These are phyloP conservation scores for Hyppa rectilinea DNA, from an alignment of 2,888 invertebrate species.

Conservation along the genomic window DNA sequence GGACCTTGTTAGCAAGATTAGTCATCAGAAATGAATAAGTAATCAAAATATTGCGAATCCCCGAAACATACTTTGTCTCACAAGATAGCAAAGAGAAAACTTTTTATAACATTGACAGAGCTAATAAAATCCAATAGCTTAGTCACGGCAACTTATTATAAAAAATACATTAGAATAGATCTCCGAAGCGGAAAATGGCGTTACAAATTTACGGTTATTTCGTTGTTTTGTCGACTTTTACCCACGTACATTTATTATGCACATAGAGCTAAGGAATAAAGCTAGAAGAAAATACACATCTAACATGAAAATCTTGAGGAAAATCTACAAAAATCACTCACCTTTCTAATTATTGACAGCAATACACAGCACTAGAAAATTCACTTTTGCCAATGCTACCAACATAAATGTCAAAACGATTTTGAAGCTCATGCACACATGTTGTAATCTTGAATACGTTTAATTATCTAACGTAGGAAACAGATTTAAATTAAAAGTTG, in stretches of 20 bases:
- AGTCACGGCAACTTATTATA: conserved; percentile 68
- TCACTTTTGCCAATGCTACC: conserved; percentile 75
- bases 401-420: conserved; percentile 55
- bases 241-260: conserved; percentile 9
- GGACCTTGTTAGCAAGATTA: conserved; percentile 78
- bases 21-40: conserved; percentile 79
- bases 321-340: conserved; percentile 79
- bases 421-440: conserved; percentile 45
- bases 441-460: conserved; percentile 60
- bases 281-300: conserved; percentile 36
- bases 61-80: conserved; percentile 13
- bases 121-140: conserved; percentile 55
- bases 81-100: conserved; percentile 27
- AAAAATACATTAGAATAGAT: conserved; percentile 81
- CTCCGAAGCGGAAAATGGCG: conserved; percentile 88
- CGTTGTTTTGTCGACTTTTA: conserved; percentile 50
- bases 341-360: conserved; percentile 88
- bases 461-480: conserved; percentile 12
- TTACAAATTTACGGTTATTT: conserved; percentile 80
- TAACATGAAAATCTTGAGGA: conserved; percentile 46
- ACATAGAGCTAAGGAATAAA: conserved; percentile 5
- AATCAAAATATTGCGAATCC: conserved; percentile 58
- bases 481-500: not conserved
- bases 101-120: conserved; percentile 38
- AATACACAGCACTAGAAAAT: conserved; percentile 86